Evolutionary conservation across 2,113 vertebrate genomes (phyloP), one percentile per base, ranked within the genome.

Genomic region (Melanotaenia duboulayi): DNA sequence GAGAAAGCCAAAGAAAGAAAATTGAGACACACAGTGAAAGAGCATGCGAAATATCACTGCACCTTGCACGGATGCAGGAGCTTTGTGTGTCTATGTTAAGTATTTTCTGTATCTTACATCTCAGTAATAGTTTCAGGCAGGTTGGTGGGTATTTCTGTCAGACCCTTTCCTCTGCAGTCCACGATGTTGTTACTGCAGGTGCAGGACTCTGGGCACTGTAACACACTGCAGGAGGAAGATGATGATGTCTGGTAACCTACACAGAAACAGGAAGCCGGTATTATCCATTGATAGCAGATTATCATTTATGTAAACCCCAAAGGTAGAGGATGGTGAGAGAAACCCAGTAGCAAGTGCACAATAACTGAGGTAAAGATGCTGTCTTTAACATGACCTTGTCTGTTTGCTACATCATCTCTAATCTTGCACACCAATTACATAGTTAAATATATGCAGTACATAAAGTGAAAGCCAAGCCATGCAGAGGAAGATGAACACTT

Each of bases 181-280:
- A 99, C 98, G 0, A 99, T 97, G 81, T 98, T 99, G 94, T 99
- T 99, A 87, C 96, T 99, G 81, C 98, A 99, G 79, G 97, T 96
- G 90, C 98, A 99, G 6, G 95, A 95, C 56, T 95, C 66, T 0
- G 98, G 98, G 80, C 98, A 99, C 85, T 98, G 97, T 82, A 99
- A 89, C 68, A 99, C 97, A 57, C 98, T 99, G 91, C 98, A 99
- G 79, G 98, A 97, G 0, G 96, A 95, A 67, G 95, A 96, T 11
- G 91, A 92, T 14, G 91, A 87, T 3, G 96, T 95, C 56, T 98
- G 97, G 82, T 97, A 95, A 88, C 97, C 97, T 99, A 87, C 64
- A 74, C 70, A 54, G 66, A 73, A 72, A 83, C 86, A 87, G 32
- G 69, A 51, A 75, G 52, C 32, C 81, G 40, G 42, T 11, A 76